Percentiles rank a stretch among this genome's conserved stretches.
phyloP scores from a whole-genome alignment of 2,113 vertebrate genomes.

The Alosa alosa region DNA sequence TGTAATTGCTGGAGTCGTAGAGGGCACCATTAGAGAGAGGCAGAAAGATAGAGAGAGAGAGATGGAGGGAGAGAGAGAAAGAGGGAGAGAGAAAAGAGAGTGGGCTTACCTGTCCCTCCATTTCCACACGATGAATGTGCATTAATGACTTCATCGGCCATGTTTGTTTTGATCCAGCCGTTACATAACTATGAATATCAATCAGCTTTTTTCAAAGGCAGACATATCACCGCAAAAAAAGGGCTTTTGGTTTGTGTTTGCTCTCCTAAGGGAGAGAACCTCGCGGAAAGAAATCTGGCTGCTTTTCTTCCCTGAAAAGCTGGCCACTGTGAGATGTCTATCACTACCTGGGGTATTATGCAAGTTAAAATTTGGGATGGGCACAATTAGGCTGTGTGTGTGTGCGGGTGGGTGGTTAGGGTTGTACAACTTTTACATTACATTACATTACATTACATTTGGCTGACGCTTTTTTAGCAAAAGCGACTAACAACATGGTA shows the following conservation, averaged over 20 bases:
- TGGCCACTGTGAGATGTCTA: background rate
- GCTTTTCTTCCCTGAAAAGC: background rate
- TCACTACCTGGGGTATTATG: too few relatives aligned
- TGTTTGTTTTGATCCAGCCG: background rate
- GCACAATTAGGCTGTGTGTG: too few relatives aligned
- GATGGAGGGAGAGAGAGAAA: background rate
- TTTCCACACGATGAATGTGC: background rate
- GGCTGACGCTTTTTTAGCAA: too few relatives aligned
- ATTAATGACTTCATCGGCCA: background rate
- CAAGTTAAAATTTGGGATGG: too few relatives aligned
- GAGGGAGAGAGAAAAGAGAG: background rate
- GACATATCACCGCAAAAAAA: background rate
- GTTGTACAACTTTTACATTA: too few relatives aligned
- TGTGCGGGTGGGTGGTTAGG: too few relatives aligned
- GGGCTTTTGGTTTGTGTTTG: background rate
- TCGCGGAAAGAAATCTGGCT: background rate
- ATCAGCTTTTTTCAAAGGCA: background rate
- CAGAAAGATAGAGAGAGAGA: background rate
- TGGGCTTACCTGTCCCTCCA: background rate
- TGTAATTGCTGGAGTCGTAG: background rate
- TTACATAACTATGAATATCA: slow-evolving; percentile 10
- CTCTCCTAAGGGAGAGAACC: background rate
- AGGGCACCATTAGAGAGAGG: background rate
- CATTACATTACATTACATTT: too few relatives aligned
- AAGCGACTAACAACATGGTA: too few relatives aligned